A percentile compares a stretch with the other conserved stretches of the same genome.
phyloP scores from a whole-genome alignment of 2,113 vertebrate genomes.

The Microcebus jonahi region DNA sequence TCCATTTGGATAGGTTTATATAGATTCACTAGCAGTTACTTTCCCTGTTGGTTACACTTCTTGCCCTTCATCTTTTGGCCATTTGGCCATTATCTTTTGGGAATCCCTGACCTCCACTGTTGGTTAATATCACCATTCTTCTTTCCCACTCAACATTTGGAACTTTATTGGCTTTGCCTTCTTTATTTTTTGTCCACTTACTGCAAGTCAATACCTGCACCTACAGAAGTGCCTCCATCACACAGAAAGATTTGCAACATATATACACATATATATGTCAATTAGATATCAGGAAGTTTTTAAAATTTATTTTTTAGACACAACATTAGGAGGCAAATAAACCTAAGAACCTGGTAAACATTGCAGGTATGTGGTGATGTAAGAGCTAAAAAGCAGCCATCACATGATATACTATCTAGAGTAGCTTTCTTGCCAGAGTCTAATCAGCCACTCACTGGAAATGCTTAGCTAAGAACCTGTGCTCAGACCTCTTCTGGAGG shows the following conservation, averaged over 20 bases:
- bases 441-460: neutral
- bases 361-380: neutral
- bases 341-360: neutral
- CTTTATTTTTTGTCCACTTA: neutral
- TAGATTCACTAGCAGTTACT: neutral
- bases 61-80: neutral
- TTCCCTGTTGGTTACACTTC: neutral
- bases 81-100: neutral
- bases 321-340: neutral
- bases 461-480: neutral
- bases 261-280: too few relatives aligned
- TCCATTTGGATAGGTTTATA: neutral
- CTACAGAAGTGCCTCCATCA: neutral
- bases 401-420: accelerated
- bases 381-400: neutral
- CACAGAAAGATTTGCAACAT: neutral
- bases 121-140: neutral
- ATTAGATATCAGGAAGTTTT: neutral
- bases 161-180: neutral
- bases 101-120: neutral
- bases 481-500: neutral
- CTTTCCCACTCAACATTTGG: neutral
- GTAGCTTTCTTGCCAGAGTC: neutral
- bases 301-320: neutral
- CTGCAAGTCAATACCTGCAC: neutral